A percentile compares a stretch with the other conserved stretches of the same genome.
Conservation (phyloP, 2,888 invertebrate genomes). For the Ichneumoninae sp. region DNA sequence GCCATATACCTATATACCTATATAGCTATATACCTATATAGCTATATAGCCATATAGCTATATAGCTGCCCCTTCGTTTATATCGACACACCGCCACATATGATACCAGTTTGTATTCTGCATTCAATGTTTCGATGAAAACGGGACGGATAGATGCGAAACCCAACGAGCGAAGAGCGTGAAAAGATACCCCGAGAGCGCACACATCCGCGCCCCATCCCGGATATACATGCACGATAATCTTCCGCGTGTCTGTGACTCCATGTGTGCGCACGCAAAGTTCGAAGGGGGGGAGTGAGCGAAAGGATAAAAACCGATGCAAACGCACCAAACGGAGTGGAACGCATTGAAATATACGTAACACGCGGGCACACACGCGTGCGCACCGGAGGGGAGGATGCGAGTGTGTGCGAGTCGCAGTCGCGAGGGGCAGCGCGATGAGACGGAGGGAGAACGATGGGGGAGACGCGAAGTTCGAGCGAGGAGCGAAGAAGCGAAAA, state of each 20-base stretch:
- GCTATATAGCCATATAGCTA: no score
- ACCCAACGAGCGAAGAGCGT: background rate
- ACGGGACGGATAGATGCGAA: constrained; percentile 49
- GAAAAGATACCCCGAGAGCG: background rate
- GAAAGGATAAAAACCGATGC: constrained; percentile 42
- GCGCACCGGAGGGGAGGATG: constrained; percentile 3
- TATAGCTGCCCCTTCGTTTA: constrained; percentile 3
- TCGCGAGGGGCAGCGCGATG: constrained; percentile 37
- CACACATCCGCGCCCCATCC: background rate
- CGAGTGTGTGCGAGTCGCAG: constrained; percentile 29
- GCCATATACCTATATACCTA: no score
- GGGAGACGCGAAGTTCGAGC: constrained; percentile 22
- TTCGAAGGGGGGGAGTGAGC: constrained; percentile 43
- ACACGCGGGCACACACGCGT: constrained; percentile 45
- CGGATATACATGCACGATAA: constrained; percentile 6
- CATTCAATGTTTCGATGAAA: constrained; percentile 38
- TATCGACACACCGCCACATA: constrained; percentile 23
- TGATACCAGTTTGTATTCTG: constrained; percentile 19
- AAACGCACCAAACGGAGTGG: constrained; percentile 56
- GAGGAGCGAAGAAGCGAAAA: constrained; percentile 68
- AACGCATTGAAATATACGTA: constrained; percentile 42
- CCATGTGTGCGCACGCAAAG: constrained; percentile 33
- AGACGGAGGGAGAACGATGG: constrained; percentile 18
- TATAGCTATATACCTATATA: no score
- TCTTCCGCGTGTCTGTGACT: constrained; percentile 40